Evolutionary conservation across 2,113 vertebrate genomes (phyloP), one percentile per base, ranked within the genome.

Genomic region (Syrmaticus mikado): DNA sequence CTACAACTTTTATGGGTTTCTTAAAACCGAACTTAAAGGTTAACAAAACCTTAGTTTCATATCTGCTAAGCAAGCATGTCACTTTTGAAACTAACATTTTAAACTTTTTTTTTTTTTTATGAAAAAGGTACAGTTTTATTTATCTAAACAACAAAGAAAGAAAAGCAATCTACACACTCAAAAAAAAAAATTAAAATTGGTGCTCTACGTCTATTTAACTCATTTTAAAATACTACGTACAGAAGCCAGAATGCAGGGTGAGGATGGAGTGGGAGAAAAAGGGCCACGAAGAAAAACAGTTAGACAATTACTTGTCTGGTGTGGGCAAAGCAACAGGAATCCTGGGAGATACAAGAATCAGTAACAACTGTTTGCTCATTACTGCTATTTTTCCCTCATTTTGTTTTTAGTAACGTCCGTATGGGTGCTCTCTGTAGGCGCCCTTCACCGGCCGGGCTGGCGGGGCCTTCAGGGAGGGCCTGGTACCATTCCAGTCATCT

Each of bases 251-350:
- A 98, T 97, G 97, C 97, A 96, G 89, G 96, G 97, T 96, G 97
- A 98, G 97, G 97, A 98, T 97, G 97, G 96, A 98, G 97, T 78
- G 95, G 96, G 97, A 96, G 90, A 93, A 97, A 97, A 97, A 93
- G 98, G 98, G 98, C 98, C 98, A 98, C 97, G 95, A 98, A 98
- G 97, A 97, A 98, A 98, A 98, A 98, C 97, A 98, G 97, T 96
- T 97, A 98, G 98, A 98, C 98, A 99, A 99, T 99, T 99, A 99
- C 99, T 99, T 99, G 99, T 99, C 97, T 98, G 98, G 97, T 98
- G 98, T 97, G 97, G 97, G 97, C 97, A 98, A 98, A 98, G 98
- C 98, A 98, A 97, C 98, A 96, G 98, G 98, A 98, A 98, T 98
- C 98, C 98, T 85, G 97, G 98, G 97, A 98, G 98, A 98, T 98